These are phyloP conservation scores for Tuberolachnus salignus DNA, from an alignment of 2,888 invertebrate genomes.

Conservation along the genomic window DNA sequence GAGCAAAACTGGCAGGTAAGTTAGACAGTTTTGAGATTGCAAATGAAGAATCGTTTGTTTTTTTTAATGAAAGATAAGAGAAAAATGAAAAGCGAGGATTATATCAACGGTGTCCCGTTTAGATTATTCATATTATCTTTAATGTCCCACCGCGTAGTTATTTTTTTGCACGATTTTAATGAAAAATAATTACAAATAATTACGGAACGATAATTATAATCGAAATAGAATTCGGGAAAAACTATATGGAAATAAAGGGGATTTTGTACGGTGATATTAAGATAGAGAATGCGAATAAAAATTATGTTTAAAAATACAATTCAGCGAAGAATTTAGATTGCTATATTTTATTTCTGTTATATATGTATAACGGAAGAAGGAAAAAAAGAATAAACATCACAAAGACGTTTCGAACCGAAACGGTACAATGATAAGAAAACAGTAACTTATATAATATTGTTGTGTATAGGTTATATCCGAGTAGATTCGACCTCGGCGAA, in stretches of 20 bases:
- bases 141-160: not conserved
- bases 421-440: slow-evolving; percentile 6
- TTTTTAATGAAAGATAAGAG: slow-evolving; percentile 19
- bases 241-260: too few species aligned
- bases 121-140: not conserved
- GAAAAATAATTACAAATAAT: not conserved
- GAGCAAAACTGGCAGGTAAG: slow-evolving; percentile 18
- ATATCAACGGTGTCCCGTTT: not conserved
- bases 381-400: not conserved
- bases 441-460: not conserved
- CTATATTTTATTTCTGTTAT: not conserved
- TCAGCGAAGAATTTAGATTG: not conserved
- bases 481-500: not conserved
- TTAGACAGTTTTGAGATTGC: slow-evolving; percentile 5
- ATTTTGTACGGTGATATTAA: too few species aligned
- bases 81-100: slow-evolving; percentile 6
- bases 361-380: not conserved
- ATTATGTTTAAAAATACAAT: not conserved
- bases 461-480: not conserved
- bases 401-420: not conserved
- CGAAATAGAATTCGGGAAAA: not conserved
- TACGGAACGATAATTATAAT: not conserved
- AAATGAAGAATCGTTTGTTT: slow-evolving; percentile 25
- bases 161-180: not conserved
- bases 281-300: too few species aligned